These are phyloP conservation scores for Pyrrhia umbra DNA, from an alignment of 2,888 invertebrate genomes.

Conservation along the genomic window DNA sequence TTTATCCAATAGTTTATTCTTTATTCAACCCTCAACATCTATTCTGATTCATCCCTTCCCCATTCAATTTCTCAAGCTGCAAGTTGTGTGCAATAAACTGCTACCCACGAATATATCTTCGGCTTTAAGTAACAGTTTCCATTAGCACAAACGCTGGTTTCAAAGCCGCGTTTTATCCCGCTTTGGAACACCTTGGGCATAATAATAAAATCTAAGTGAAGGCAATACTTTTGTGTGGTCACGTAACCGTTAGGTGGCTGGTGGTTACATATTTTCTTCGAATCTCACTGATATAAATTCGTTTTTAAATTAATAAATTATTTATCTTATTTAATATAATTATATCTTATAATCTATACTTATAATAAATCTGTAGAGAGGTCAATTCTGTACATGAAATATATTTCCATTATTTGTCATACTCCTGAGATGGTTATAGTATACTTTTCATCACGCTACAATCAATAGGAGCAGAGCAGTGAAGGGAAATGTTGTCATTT, in stretches of 20 bases:
- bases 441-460: too few relatives aligned
- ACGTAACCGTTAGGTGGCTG: slow-evolving; percentile 42
- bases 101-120: slow-evolving; percentile 14
- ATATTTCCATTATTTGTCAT: too few relatives aligned
- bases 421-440: too few relatives aligned
- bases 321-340: too few relatives aligned
- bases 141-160: slow-evolving; percentile 31
- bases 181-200: slow-evolving; percentile 39
- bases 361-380: too few relatives aligned
- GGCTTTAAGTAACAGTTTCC: slow-evolving; percentile 28
- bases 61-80: slow-evolving; percentile 17
- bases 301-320: slow-evolving; percentile 29
- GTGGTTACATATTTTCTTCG: slow-evolving; percentile 40
- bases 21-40: background rate
- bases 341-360: too few relatives aligned
- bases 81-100: slow-evolving; percentile 30
- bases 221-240: slow-evolving; percentile 46
- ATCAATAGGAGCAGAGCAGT: too few relatives aligned
- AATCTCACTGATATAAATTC: slow-evolving; percentile 36
- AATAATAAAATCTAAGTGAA: slow-evolving; percentile 51
- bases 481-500: too few relatives aligned
- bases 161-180: slow-evolving; percentile 33
- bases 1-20: background rate
- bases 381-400: too few relatives aligned
- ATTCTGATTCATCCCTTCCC: background rate